Evolutionary conservation across 2,888 invertebrate genomes (phyloP).

Genomic region (Blastobasis lacticolella): DNA sequence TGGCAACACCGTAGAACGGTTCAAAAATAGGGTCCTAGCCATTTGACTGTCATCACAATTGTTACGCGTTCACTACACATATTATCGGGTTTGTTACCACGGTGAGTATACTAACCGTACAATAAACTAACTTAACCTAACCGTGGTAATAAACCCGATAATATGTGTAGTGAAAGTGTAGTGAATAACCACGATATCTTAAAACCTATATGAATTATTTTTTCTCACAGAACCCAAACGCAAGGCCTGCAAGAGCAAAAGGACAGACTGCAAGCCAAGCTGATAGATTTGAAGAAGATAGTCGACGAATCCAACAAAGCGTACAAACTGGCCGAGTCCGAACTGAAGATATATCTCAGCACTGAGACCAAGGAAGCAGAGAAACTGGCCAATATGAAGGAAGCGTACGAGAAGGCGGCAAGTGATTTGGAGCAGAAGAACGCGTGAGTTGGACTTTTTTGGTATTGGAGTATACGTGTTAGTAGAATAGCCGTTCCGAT

Average conservation of each 20-base stretch:
- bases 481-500: too few species aligned
- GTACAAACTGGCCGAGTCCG: slow-evolving; percentile 79
- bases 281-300: slow-evolving; percentile 79
- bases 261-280: slow-evolving; percentile 77
- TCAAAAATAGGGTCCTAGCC: too few species aligned
- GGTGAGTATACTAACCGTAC: too few species aligned
- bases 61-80: too few species aligned
- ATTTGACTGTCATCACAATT: too few species aligned
- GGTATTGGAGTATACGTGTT: background rate
- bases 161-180: too few species aligned
- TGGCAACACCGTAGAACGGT: too few species aligned
- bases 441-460: slow-evolving; percentile 26
- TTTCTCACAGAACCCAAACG: slow-evolving; percentile 70
- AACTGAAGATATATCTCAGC: slow-evolving; percentile 84
- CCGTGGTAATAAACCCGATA: too few species aligned
- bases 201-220: background rate
- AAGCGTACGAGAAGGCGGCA: slow-evolving; percentile 54
- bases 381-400: slow-evolving; percentile 76
- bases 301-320: slow-evolving; percentile 79
- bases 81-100: too few species aligned
- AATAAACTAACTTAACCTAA: too few species aligned
- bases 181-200: too few species aligned
- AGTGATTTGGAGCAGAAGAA: slow-evolving; percentile 69
- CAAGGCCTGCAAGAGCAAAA: slow-evolving; percentile 81
- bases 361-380: slow-evolving; percentile 76